Evolutionary conservation across 2,888 invertebrate genomes (phyloP).

Genomic region (Endotricha flammealis): DNA sequence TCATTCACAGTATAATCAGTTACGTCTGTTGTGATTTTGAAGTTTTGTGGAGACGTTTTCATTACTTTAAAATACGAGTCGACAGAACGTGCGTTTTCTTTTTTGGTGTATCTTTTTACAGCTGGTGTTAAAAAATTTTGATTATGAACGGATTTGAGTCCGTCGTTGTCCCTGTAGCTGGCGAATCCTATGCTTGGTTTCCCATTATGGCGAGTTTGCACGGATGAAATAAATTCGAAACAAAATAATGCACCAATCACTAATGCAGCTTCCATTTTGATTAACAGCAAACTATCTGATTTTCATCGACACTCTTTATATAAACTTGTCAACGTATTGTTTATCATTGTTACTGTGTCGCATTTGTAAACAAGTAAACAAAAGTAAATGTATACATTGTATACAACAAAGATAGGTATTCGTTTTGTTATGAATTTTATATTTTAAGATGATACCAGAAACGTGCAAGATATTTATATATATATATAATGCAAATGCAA

Average conservation of each 20-base stretch:
- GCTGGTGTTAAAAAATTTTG: too few relatives aligned
- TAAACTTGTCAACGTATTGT: constrained; percentile 29
- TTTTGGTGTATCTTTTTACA: constrained; percentile 12
- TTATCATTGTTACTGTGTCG: constrained; percentile 25
- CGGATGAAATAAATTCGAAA: constrained; percentile 29
- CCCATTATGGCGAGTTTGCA: constrained; percentile 35
- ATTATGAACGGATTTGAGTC: too few relatives aligned
- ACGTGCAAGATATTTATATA: too few relatives aligned
- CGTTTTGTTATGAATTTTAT: too few relatives aligned
- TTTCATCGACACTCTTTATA: constrained; percentile 31
- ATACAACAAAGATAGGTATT: constrained; percentile 20
- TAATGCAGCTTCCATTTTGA: constrained; percentile 39
- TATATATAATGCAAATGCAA: too few relatives aligned
- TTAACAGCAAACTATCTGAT: constrained; percentile 25
- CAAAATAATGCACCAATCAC: constrained; percentile 26
- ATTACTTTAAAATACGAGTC: constrained; percentile 42
- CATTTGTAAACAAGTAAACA: constrained; percentile 33
- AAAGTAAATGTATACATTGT: constrained; percentile 26
- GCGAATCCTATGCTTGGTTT: constrained; percentile 35
- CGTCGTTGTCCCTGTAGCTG: constrained; percentile 22
- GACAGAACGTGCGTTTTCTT: constrained; percentile 32
- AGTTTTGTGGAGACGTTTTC: constrained; percentile 22
- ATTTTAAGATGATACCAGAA: too few relatives aligned
- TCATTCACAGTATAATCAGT: too few relatives aligned
- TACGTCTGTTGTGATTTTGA: too few relatives aligned